Conservation (phyloP, 2,888 invertebrate species). For the Crepidodera aurea region DNA sequence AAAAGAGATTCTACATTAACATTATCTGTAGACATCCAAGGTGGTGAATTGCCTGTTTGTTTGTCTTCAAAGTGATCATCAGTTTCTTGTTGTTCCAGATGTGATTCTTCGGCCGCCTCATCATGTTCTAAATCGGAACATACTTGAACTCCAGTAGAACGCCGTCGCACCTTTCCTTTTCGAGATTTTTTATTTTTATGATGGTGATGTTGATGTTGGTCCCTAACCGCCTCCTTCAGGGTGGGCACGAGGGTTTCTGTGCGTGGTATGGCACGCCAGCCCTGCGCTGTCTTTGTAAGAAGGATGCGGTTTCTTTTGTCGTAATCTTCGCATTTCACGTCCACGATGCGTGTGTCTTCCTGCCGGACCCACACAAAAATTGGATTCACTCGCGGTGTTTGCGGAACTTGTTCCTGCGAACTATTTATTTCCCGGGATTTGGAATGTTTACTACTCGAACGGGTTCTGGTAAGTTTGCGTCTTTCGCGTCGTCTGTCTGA, state of each 20-base stretch:
- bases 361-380: slow-evolving; percentile 88
- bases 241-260: slow-evolving; percentile 69
- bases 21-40: slow-evolving; percentile 57
- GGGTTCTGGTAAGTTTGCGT: slow-evolving; percentile 51
- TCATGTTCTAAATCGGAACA: slow-evolving; percentile 51
- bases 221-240: slow-evolving; percentile 61
- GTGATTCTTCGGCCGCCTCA: slow-evolving; percentile 39
- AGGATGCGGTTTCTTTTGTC: slow-evolving; percentile 85
- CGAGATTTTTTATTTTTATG: slow-evolving; percentile 49
- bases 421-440: slow-evolving; percentile 36
- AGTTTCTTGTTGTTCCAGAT: slow-evolving; percentile 35
- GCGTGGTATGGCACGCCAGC: slow-evolving; percentile 84
- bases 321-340: slow-evolving; percentile 88
- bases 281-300: slow-evolving; percentile 80
- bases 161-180: slow-evolving; percentile 53
- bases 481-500: slow-evolving; percentile 60
- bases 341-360: slow-evolving; percentile 80
- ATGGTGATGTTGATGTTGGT: slow-evolving; percentile 54
- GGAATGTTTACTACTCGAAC: slow-evolving; percentile 38
- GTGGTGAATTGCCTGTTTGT: slow-evolving; percentile 44
- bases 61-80: slow-evolving; percentile 14
- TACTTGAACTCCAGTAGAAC: slow-evolving; percentile 59
- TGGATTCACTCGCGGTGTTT: slow-evolving; percentile 76
- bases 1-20: slow-evolving; percentile 69
- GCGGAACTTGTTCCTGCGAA: slow-evolving; percentile 57